phyloP scores from a whole-genome alignment of 1,140 invertebrate species.

The Phthorimaea operculella region DNA sequence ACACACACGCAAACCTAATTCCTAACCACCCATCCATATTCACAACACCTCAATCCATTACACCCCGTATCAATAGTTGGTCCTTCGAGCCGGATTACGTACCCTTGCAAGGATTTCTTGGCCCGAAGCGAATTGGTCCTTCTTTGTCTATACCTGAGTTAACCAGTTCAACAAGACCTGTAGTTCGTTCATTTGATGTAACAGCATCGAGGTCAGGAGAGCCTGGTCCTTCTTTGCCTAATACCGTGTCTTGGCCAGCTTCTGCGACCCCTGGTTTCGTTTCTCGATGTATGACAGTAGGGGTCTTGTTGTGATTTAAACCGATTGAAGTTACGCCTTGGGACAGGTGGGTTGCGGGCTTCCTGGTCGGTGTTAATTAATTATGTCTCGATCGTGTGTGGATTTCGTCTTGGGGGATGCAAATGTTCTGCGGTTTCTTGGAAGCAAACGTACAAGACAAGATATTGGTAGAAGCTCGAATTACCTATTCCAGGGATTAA shows the following conservation, averaged over 20 bases:
- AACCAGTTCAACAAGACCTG: too few species aligned
- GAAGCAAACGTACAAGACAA: too few species aligned
- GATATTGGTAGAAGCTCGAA: too few species aligned
- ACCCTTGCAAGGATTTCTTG: conserved; percentile 39
- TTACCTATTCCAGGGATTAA: too few species aligned
- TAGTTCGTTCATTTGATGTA: too few species aligned
- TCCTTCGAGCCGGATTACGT: conserved; percentile 39
- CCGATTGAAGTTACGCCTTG: conserved; percentile 35
- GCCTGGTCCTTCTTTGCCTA: too few species aligned
- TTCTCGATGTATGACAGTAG: too few species aligned
- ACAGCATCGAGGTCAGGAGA: too few species aligned
- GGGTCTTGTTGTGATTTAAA: conserved; percentile 9
- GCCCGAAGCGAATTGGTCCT: conserved; percentile 42
- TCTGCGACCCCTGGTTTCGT: too few species aligned
- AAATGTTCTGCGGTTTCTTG: too few species aligned
- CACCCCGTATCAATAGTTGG: conserved; percentile 33
- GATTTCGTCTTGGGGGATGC: conserved; percentile 8
- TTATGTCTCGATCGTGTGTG: conserved; percentile 40
- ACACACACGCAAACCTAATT: background rate
- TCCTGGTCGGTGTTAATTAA: conserved; percentile 54
- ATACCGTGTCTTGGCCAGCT: too few species aligned
- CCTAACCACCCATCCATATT: background rate
- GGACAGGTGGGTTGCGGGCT: conserved; percentile 44
- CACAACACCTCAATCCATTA: background rate
- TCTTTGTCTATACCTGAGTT: conserved; percentile 52